A percentile compares a stretch with the other conserved stretches of the same genome.
phyloP scores from a whole-genome alignment of 2,888 invertebrate genomes.

The Cephus spinipes region DNA sequence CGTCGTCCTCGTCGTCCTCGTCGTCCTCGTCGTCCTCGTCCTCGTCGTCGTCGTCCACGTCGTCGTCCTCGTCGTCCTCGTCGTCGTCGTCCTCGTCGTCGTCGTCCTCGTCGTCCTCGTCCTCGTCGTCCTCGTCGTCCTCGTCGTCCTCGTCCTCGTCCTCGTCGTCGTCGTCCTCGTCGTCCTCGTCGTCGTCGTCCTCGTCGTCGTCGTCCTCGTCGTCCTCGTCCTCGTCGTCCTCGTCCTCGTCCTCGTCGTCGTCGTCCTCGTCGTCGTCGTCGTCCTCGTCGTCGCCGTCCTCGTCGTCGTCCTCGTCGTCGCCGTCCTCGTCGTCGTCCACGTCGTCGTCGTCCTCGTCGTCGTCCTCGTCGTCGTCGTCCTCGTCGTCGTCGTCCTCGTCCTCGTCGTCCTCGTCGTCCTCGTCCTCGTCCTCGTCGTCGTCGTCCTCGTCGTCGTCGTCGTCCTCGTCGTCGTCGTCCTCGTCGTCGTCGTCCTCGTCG shows the following conservation, averaged over 20 bases:
- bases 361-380: background rate
- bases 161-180: constrained; percentile 1
- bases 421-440: no score
- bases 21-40: background rate
- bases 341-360: constrained; percentile 1
- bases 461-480: background rate
- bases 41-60: no score
- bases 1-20: no score
- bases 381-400: background rate
- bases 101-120: background rate
- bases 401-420: no score
- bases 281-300: background rate
- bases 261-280: constrained; percentile 1
- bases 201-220: constrained; percentile 1
- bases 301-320: no score
- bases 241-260: background rate
- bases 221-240: background rate
- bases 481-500: no score
- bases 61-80: constrained; percentile 1
- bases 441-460: background rate
- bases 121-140: constrained; percentile 1
- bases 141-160: background rate
- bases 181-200: constrained; percentile 1
- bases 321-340: no score
- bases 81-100: background rate